Evolutionary conservation across 1,140 invertebrate species (phyloP).

Genomic region (Drosophila gunungcola): DNA sequence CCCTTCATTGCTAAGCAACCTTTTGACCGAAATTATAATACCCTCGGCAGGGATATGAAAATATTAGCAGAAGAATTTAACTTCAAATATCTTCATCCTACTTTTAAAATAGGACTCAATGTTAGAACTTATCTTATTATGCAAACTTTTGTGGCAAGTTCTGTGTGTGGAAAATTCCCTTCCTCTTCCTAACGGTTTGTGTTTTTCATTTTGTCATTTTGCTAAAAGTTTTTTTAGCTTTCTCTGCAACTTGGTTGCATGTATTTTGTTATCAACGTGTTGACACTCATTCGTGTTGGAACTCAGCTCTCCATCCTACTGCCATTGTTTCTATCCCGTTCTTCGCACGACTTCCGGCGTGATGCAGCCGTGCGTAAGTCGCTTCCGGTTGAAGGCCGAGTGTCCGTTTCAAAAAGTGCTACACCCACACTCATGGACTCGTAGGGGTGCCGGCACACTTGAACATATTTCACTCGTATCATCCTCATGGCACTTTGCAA

Average conservation of each 20-base stretch:
- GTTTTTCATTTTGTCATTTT: slow-evolving; percentile 15
- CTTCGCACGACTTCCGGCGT: slow-evolving; percentile 61
- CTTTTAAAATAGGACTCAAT: neutral
- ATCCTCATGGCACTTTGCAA: slow-evolving; percentile 42
- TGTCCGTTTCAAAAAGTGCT: slow-evolving; percentile 35
- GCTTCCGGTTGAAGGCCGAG: slow-evolving; percentile 63
- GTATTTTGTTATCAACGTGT: slow-evolving; percentile 78
- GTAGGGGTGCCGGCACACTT: slow-evolving; percentile 1
- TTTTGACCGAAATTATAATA: too few species aligned
- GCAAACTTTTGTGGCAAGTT: slow-evolving; percentile 27
- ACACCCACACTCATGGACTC: slow-evolving; percentile 14
- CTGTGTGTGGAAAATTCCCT: slow-evolving; percentile 6
- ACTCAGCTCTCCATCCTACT: neutral
- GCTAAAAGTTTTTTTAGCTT: slow-evolving; percentile 36
- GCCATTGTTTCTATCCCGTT: slow-evolving; percentile 7
- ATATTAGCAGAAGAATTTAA: too few species aligned
- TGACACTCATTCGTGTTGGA: slow-evolving; percentile 64
- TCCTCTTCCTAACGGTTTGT: slow-evolving; percentile 9
- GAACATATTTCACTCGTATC: slow-evolving; percentile 62
- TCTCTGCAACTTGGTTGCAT: slow-evolving; percentile 21
- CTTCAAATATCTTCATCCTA: neutral
- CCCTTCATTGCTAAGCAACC: too few species aligned
- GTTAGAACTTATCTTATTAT: slow-evolving; percentile 25
- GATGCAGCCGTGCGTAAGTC: slow-evolving; percentile 75
- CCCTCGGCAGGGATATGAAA: too few species aligned